Base-by-base conservation (phyloP, 2,113 vertebrate species). In the Anolis carolinensis region DNA sequence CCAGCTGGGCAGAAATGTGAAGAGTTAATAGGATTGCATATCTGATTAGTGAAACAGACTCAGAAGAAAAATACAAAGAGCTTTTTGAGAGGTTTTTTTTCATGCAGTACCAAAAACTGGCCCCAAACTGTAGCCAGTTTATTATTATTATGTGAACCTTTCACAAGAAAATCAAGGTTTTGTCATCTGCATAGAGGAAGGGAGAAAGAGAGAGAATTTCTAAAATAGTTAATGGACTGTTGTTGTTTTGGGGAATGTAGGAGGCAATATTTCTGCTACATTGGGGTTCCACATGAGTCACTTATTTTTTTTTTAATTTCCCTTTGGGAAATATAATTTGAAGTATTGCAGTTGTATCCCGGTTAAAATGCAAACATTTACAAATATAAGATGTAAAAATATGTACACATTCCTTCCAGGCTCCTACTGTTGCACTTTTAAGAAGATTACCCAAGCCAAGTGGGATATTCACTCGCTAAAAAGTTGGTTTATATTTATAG, bases 291-390 rank as follows among this genome's bases (percentile, higher is more conserved):
- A 7, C 9, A 2, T 39, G 80, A 67, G 71, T 36, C 70, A 81
- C 86, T 92, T 80, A 81, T n/a, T n/a, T n/a, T 4, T 90, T 90
- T 39, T 50, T 67, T 73, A 36, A 76, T 82, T 87, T 83, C 88
- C 86, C 72, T 36, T 34, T 39, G 82, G 70, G 25, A 92, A n/a
- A 36, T 82, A 1, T 39, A 68, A 70, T 72, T 83, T 85, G 78
- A 86, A 67, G 44, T 81, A 84, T 90, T 79, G 79, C 70, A 73
- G 63, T n/a, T 21, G 32, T 74, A 74, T 74, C 83, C 79, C 85
- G 13, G 0, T 0, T 81, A 89, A 78, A 82, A 90, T 80, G 65
- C 63, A 88, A 85, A 84, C 80, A 87, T 89, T 78, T 88, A 87
- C 91, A 81, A 36, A 77, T 82, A 70, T 20, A 75, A 86, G 73